Percentiles rank a stretch among this genome's conserved stretches.
Conservation (phyloP, 2,797 vertebrate species). For the Betta splendens region DNA sequence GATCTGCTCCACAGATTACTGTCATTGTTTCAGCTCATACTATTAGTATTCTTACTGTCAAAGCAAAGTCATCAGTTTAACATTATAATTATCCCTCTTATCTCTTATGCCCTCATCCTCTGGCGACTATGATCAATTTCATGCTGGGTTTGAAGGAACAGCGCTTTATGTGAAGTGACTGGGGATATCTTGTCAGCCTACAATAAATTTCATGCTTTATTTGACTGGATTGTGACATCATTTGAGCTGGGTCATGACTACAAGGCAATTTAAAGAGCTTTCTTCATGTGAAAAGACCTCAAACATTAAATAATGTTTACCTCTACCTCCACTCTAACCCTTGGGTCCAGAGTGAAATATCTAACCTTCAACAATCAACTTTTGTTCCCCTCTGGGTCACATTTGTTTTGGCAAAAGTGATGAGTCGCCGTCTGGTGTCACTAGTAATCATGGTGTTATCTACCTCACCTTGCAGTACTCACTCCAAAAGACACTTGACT, state of each 20-base stretch:
- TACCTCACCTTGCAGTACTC: constrained; percentile 31
- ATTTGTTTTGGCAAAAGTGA: constrained; percentile 40
- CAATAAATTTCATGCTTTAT: constrained; percentile 45
- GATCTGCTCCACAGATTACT: no score
- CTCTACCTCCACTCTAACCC: no score
- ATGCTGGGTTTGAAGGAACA: constrained; percentile 35
- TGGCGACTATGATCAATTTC: constrained; percentile 33
- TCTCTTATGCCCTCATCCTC: constrained; percentile 2
- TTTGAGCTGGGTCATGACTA: constrained; percentile 8
- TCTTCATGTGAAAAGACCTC: neutral
- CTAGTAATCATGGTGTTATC: constrained; percentile 32
- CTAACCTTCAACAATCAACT: constrained; percentile 4
- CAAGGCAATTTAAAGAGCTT: neutral
- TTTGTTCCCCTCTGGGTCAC: constrained; percentile 32
- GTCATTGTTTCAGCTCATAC: neutral
- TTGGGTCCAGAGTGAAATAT: neutral
- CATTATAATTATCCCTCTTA: constrained; percentile 12
- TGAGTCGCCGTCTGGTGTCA: constrained; percentile 43
- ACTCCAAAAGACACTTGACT: neutral
- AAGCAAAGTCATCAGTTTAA: constrained; percentile 1
- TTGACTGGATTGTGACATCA: constrained; percentile 30
- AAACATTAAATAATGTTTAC: neutral
- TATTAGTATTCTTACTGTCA: neutral
- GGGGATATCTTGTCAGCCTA: constrained; percentile 25
- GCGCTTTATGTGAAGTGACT: constrained; percentile 24